phyloP scores from a whole-genome alignment of 2,888 invertebrate genomes.

The Xestia rhomboidea region DNA sequence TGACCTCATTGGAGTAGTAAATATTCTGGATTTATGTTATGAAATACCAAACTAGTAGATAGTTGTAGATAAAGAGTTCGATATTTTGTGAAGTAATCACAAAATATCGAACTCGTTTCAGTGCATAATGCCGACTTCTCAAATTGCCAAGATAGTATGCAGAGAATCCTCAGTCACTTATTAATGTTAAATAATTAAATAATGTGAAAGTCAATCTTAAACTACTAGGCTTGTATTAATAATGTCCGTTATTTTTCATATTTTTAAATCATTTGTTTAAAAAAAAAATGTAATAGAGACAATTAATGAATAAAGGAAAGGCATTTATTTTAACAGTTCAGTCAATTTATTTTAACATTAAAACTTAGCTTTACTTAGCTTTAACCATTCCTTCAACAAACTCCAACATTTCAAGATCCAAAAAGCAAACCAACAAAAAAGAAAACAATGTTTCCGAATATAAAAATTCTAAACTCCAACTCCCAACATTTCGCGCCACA shows the following conservation, averaged over 20 bases:
- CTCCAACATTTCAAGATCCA: neutral
- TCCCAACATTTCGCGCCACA: constrained; percentile 40
- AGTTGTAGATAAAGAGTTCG: neutral
- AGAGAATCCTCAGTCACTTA: neutral
- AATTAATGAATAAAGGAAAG: no score
- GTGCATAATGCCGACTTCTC: neutral
- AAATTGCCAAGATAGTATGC: neutral
- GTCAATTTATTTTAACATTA: neutral
- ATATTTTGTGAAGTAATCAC: no score
- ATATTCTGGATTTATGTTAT: neutral
- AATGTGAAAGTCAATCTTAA: no score
- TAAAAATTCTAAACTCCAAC: constrained; percentile 16
- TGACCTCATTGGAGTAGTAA: constrained; percentile 8
- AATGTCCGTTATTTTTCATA: no score
- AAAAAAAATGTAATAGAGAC: no score
- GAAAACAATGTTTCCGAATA: neutral
- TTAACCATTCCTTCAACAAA: neutral
- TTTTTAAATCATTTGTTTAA: no score
- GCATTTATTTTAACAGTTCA: no score
- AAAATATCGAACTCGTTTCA: neutral
- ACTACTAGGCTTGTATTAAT: no score
- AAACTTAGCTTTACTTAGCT: neutral
- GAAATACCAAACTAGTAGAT: neutral
- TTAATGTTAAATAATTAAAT: no score
- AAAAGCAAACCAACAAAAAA: neutral